Base-by-base conservation (phyloP, 1,140 invertebrate species). In the Apis cerana region DNA sequence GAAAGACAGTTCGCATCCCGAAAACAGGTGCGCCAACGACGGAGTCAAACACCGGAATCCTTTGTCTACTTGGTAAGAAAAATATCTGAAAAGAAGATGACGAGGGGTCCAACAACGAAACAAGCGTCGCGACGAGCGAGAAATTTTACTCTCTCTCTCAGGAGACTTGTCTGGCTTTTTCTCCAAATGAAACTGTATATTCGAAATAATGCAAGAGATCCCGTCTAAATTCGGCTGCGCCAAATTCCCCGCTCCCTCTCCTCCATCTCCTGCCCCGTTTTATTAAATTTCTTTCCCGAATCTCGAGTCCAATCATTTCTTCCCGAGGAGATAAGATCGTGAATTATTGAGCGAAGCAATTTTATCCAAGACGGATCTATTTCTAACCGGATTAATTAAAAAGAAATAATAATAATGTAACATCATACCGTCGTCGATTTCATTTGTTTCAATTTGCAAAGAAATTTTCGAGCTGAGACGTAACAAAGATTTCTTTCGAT, bases 111-210 rank as follows among this genome's bases (percentile, higher is more conserved):
- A 8, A 4, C 17, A 3, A 43, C 27, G 56, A 21, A 59, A 58
- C 27, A 58, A 74, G 15, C 54, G 71, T 27, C 71, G 56, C 71
- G 56, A 74, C 71, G 71, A 59, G 48, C 71, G 59, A 74, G 71
- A 74, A 74, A 74, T 74, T 48, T 59, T 23, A 52, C 68, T 52
- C 43, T 10, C 48, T 33, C 33, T 33, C 33, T 7, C 33, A 5
- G 33, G 33, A 43, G 33, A 43, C 17, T 59, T 52, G 27, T 19
- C 27, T 11, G 17, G 21, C 56, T 74, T 13, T 74, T 17, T 59
- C 71, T 21, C 21, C 71, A 48, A 74, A 74, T 74, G 71, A 59
- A 74, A 74, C 71, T 59, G 71, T 48, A n/a, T 21, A 70, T 70
- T 13, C n/a, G 21, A 59, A 59, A 74, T 74, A 74, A 74, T 15